A percentile compares a stretch with the other conserved stretches of the same genome.
Conservation (phyloP, 2,113 vertebrate species). For the Barbus barbus region DNA sequence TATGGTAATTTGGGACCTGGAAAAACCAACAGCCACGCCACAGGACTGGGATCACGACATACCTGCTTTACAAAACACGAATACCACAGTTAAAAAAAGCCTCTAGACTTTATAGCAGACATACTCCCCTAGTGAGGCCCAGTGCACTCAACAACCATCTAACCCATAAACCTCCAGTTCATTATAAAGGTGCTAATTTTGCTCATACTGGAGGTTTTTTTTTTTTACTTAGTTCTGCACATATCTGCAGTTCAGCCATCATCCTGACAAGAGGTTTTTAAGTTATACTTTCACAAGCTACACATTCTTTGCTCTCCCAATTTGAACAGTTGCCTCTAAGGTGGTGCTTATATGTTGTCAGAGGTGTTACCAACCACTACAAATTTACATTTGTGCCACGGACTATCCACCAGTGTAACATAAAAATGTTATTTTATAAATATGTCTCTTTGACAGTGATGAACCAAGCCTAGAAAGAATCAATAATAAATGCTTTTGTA, state of each 20-base stretch:
- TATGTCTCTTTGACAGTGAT: background rate
- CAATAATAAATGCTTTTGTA: background rate
- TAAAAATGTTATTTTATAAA: background rate
- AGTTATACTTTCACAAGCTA: background rate
- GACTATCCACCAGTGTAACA: background rate
- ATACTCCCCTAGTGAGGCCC: no score
- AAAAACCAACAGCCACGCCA: no score
- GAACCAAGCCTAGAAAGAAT: background rate
- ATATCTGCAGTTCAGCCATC: background rate
- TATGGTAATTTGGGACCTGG: no score
- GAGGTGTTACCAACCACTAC: background rate
- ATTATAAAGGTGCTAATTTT: background rate
- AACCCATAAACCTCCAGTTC: background rate
- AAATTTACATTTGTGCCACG: background rate
- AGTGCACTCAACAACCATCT: no score
- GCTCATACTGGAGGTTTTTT: background rate
- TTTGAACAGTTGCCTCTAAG: background rate
- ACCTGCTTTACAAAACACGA: no score
- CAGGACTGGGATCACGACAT: no score
- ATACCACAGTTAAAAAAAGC: no score
- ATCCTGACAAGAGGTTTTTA: background rate
- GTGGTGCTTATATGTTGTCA: background rate
- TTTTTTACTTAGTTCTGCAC: background rate
- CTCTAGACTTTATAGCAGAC: no score
- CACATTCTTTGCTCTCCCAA: background rate